These are phyloP conservation scores for Allacma fusca DNA, from an alignment of 2,888 invertebrate genomes.

Conservation along the genomic window DNA sequence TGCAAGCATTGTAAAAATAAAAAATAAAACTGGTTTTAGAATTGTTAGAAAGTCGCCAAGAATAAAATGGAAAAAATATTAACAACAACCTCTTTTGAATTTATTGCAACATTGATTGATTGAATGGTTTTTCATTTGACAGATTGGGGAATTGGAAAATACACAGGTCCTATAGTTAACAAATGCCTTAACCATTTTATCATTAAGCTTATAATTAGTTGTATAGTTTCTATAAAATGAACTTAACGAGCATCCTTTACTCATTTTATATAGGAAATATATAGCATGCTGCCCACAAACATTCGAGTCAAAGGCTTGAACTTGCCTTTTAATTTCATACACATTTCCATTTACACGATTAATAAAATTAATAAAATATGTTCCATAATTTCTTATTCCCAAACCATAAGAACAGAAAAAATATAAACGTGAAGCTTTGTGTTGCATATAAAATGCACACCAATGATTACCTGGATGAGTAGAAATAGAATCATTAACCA, in stretches of 20 bases:
- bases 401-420: constrained; percentile 44
- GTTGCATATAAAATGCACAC: constrained; percentile 28
- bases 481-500: constrained; percentile 30
- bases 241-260: background rate
- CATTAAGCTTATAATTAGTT: background rate
- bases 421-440: background rate
- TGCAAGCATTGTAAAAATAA: no score
- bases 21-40: no score
- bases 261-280: constrained; percentile 31
- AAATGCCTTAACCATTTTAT: background rate
- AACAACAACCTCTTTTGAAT: no score
- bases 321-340: background rate
- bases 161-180: no score
- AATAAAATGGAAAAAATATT: no score
- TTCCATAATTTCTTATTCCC: constrained; percentile 34
- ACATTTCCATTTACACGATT: constrained; percentile 10
- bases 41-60: no score
- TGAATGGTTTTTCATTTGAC: no score
- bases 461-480: constrained; percentile 42
- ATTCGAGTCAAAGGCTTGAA: constrained; percentile 29
- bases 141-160: no score
- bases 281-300: constrained; percentile 45
- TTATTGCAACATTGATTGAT: no score
- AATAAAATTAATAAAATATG: constrained; percentile 42
- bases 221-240: background rate